These are phyloP conservation scores for Megalurothrips usitatus DNA, from an alignment of 2,888 invertebrate genomes.

Conservation along the genomic window DNA sequence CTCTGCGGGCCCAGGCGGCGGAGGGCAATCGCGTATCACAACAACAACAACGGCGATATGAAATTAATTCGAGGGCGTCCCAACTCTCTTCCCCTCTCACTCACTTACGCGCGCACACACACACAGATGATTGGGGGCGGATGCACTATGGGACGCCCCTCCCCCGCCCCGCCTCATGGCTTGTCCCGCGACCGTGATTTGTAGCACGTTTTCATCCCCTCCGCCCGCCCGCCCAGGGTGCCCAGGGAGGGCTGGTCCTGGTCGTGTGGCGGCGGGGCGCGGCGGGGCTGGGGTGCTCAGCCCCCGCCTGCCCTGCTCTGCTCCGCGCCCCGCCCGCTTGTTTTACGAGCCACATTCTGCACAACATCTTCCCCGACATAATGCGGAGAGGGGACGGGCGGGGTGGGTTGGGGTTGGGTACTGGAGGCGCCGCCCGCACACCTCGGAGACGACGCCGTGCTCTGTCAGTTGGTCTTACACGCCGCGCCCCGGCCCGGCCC, in stretches of 20 bases:
- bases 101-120: constrained; percentile 32
- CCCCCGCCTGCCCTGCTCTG: no score
- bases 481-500: not conserved
- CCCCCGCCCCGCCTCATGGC: not conserved
- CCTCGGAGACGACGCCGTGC: constrained; percentile 32
- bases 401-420: not conserved
- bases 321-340: constrained; percentile 44
- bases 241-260: not conserved
- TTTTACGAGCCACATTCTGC: constrained; percentile 32
- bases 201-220: not conserved
- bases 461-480: not conserved
- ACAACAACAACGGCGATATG: constrained; percentile 34
- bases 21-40: constrained; percentile 36
- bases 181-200: not conserved
- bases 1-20: constrained; percentile 41
- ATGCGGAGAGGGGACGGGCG: not conserved
- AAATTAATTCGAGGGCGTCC: constrained; percentile 30
- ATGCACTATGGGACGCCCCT: not conserved
- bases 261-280: constrained; percentile 17
- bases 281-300: not conserved
- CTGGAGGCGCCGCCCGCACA: constrained; percentile 37
- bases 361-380: constrained; percentile 27
- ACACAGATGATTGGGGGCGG: constrained; percentile 19
- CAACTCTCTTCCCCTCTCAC: constrained; percentile 7
- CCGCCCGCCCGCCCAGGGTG: not conserved